phyloP scores from a whole-genome alignment of 2,888 invertebrate species.

The Diplolepis rosae region DNA sequence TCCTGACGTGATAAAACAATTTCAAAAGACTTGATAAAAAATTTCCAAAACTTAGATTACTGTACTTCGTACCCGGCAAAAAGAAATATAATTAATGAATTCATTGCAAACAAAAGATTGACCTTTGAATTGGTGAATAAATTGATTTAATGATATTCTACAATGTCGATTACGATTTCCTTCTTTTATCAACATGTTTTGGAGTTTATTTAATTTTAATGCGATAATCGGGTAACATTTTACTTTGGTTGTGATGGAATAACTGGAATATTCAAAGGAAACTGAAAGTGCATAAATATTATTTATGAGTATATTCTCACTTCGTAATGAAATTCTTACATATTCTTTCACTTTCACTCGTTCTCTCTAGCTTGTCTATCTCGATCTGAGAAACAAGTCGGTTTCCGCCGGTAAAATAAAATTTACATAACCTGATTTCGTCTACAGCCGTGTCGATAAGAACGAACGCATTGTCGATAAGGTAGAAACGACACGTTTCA shows the following conservation, averaged over 20 bases:
- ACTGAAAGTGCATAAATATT: neutral
- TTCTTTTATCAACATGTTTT: neutral
- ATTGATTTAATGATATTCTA: too few relatives aligned
- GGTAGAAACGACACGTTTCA: neutral
- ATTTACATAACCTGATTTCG: neutral
- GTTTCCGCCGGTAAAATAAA: neutral
- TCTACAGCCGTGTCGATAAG: neutral
- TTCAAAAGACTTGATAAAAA: too few relatives aligned
- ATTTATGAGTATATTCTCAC: conserved; percentile 18
- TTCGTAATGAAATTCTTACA: conserved; percentile 17
- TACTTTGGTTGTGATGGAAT: neutral
- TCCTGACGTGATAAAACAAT: too few relatives aligned
- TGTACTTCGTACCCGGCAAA: too few relatives aligned
- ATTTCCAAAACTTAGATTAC: too few relatives aligned
- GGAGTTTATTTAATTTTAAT: neutral
- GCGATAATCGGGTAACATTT: too few relatives aligned
- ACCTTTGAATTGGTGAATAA: too few relatives aligned
- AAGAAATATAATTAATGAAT: too few relatives aligned
- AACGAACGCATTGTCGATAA: neutral
- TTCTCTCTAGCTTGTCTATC: neutral
- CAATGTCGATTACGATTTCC: too few relatives aligned
- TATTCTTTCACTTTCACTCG: conserved; percentile 29
- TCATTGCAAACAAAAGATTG: too few relatives aligned
- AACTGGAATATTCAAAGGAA: neutral
- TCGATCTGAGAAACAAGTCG: neutral